Base-by-base conservation (phyloP, 53 echinoderm and acorn worm genomes). In the Hippasteria phrygiana region DNA sequence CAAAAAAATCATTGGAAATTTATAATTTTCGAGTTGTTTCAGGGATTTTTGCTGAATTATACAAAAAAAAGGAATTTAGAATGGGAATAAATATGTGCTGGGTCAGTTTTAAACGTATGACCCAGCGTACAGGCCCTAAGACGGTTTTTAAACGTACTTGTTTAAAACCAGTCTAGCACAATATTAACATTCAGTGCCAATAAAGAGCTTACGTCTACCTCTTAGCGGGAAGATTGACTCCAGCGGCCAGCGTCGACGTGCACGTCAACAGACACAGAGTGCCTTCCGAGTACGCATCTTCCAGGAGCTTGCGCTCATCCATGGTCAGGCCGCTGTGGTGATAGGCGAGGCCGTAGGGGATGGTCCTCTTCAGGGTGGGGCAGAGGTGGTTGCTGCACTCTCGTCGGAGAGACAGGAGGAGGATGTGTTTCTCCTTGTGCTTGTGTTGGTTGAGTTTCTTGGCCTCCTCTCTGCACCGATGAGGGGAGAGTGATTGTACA, bases 301-400 rank as follows among this genome's bases (percentile, higher is more conserved):
- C 97, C 12, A 97, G 91, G 18, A 97, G 91, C 88, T 97, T 97
- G 70, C 97, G 90, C 75, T 97, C 97, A 48, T 97, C 97, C 93
- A 93, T 93, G 54, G 97, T 97, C 26, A 97, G 70, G 1, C 97
- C 97, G 62, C 97, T 90, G 89, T 97, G 97, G 73, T 97, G 97
- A 62, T 97, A 97, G 17, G 95, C 97, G 1, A 93, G 50, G 18
- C 97, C 97, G 46, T 76, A 97, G 3, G 97, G 97, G 12, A 97
- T 76, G 41, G 97, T 97, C 22, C 87, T 90, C 47, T 75, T 90
- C 77, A 97, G 87, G 62, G 95, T 95, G 5, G 97, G 74, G 74
- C 97, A 97, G 16, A 97, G 88, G 53, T 95, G 88, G 90, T 95
- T 88, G 31, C 95, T 93, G 37, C 97, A 93, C 29, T 95, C 97